Evolutionary conservation across 2,888 invertebrate genomes (phyloP), one percentile per base, ranked within the genome.

Genomic region (Liposcelis brunnea): DNA sequence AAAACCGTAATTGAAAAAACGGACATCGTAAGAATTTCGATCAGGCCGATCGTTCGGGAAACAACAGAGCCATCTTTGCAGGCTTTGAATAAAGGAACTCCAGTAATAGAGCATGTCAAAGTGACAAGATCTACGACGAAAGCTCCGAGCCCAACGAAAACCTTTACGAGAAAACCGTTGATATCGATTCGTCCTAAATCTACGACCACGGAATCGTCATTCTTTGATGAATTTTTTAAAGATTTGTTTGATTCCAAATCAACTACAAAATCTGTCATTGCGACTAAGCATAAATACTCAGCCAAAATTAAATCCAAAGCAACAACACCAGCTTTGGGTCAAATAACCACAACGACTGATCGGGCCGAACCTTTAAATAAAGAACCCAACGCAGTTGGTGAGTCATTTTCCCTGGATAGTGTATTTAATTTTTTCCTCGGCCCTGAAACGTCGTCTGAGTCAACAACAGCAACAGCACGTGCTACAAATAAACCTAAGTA

Each of bases 161-260:
- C 8, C 5, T 26, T 26, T 8, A 40, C 40, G 18, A 40, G 16
- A 40, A 18, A n/a, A 11, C 40, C 40, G 6, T 7, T 40, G 21
- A 12, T 40, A n/a, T 16, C 19, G 15, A 14, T 19, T n/a, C 40
- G 40, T 4, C 40, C 40, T 6, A 40, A 40, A 19, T 18, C 40
- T 19, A n/a, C 19, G 40, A 40, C 40, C n/a, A 40, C 40, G 6
- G 40, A 40, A 21, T 6, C 40, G 7, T 40, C 40, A 5, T 40
- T 40, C 40, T 21, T 40, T 19, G 40, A 40, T 19, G 40, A 40
- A 19, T 40, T 40, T 18, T 21, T 40, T 6, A 40, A 40, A 19
- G 40, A 21, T 10, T 16, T 40, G 4, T 40, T 40, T 11, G 40
- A 40, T 7, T 15, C 4, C 7, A 21, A 40, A 40, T 14, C 19